A percentile compares a stretch with the other conserved stretches of the same genome.
phyloP scores from a whole-genome alignment of 2,797 vertebrate genomes.

The Semaprochilodus insignis region DNA sequence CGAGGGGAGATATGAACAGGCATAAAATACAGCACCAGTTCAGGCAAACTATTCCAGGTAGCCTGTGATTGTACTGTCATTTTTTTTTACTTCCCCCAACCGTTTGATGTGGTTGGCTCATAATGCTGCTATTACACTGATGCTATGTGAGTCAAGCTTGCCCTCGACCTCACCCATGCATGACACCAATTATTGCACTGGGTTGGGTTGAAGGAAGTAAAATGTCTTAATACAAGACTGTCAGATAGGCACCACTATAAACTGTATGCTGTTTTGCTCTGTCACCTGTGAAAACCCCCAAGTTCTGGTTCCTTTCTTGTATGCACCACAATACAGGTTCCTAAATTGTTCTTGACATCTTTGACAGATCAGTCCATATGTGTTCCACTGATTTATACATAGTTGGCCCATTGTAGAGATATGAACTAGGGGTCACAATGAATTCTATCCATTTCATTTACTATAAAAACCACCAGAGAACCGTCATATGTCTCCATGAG shows the following conservation, averaged over 20 bases:
- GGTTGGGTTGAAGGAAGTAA: not conserved
- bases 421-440: too few species aligned
- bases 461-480: too few species aligned
- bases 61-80: conserved; percentile 38
- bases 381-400: too few species aligned
- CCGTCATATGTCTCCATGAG: too few species aligned
- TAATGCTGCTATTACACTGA: conserved; percentile 41
- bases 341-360: not conserved
- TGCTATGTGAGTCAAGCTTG: conserved; percentile 19
- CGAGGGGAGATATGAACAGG: conserved; percentile 24
- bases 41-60: conserved; percentile 34
- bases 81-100: not conserved
- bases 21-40: conserved; percentile 33
- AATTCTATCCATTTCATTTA: too few species aligned
- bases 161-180: conserved; percentile 27
- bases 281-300: not conserved
- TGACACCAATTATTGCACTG: conserved; percentile 27
- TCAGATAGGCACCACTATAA: not conserved
- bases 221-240: conserved; percentile 23
- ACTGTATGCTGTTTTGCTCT: not conserved
- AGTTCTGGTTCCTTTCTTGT: not conserved
- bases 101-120: conserved; percentile 53
- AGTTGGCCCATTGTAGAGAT: too few species aligned
- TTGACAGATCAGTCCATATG: not conserved
- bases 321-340: not conserved